phyloP scores from a whole-genome alignment of 92 coral and sea anemone genomes.

The Blastomussa wellsi region DNA sequence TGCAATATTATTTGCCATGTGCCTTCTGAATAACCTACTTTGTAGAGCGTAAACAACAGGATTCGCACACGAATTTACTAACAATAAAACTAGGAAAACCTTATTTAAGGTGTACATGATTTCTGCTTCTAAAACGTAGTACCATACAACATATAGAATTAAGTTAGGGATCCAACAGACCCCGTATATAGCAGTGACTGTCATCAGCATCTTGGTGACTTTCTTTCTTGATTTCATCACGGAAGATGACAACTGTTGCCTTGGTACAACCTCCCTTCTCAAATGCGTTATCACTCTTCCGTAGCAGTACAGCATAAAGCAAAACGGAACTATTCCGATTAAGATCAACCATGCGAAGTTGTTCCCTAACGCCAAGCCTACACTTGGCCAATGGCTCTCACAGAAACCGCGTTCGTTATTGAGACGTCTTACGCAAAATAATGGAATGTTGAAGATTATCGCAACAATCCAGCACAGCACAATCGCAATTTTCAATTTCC shows the following conservation, averaged over 20 bases:
- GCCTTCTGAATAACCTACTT: conserved; percentile 13
- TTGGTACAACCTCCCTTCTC: conserved; percentile 2
- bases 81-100: conserved; percentile 13
- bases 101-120: conserved; percentile 24
- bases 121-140: background rate
- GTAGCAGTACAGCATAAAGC: conserved; percentile 34
- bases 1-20: background rate
- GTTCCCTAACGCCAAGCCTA: background rate
- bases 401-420: conserved; percentile 26
- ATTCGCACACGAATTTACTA: conserved; percentile 33
- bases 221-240: conserved; percentile 22
- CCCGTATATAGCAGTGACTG: conserved; percentile 27
- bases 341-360: conserved; percentile 27
- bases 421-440: conserved; percentile 3
- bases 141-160: conserved; percentile 18
- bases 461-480: conserved; percentile 19
- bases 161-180: conserved; percentile 43
- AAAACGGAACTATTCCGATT: conserved; percentile 26
- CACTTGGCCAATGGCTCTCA: conserved; percentile 26
- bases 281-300: conserved; percentile 8
- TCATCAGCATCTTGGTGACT: conserved; percentile 37
- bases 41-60: conserved; percentile 35
- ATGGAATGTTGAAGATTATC: conserved; percentile 32
- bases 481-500: conserved; percentile 8
- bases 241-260: background rate